Conservation (phyloP, 2,113 vertebrate genomes). For the Ictalurus punctatus region DNA sequence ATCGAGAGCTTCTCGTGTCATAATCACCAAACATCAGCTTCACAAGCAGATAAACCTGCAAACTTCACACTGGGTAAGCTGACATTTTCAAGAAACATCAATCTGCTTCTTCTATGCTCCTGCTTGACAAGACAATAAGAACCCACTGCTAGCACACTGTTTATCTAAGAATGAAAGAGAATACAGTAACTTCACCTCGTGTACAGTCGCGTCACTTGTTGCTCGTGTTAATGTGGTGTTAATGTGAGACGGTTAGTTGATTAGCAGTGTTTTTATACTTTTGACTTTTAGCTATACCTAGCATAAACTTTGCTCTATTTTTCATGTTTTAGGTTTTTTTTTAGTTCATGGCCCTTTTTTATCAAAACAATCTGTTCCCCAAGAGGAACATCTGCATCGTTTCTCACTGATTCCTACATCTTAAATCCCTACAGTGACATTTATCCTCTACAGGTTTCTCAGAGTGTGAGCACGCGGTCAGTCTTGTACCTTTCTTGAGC, state of each 20-base stretch:
- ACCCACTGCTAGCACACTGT: not conserved
- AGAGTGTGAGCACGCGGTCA: not conserved
- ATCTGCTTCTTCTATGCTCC: not conserved
- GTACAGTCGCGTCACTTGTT: not conserved
- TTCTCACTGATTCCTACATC: not conserved
- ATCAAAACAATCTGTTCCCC: not conserved
- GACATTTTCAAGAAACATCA: not conserved
- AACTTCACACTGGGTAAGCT: not conserved
- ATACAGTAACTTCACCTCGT: not conserved
- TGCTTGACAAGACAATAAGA: not conserved
- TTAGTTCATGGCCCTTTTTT: not conserved
- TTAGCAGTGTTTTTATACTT: not conserved
- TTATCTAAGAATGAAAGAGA: not conserved
- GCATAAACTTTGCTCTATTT: no score
- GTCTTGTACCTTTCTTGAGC: constrained; percentile 91
- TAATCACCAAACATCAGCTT: constrained; percentile 1
- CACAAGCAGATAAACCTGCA: not conserved
- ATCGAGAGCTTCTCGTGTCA: not conserved
- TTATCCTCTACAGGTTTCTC: not conserved
- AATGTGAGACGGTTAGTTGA: not conserved
- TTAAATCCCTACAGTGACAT: not conserved
- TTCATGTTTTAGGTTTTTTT: not conserved
- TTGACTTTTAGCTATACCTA: not conserved
- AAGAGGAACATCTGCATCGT: not conserved
- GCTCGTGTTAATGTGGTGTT: not conserved